These are phyloP conservation scores for Austrofundulus limnaeus DNA, from an alignment of 2,113 vertebrate genomes.

Conservation along the genomic window DNA sequence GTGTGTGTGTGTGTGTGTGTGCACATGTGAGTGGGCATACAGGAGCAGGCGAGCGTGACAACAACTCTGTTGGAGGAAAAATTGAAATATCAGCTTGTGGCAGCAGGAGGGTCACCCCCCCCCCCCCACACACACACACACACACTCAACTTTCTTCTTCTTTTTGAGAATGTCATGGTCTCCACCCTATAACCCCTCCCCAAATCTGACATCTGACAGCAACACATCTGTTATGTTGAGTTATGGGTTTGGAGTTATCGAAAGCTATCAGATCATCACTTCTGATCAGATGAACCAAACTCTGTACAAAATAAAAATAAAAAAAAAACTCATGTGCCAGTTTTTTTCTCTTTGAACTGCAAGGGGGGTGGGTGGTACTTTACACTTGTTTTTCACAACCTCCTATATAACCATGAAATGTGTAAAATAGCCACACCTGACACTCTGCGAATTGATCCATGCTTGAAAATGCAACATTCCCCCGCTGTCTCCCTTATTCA, in stretches of 20 bases:
- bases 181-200: conserved; percentile 30
- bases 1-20: background rate
- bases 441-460: conserved; percentile 9
- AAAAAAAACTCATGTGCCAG: too few species aligned
- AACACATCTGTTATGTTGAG: too few species aligned
- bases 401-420: conserved; percentile 4
- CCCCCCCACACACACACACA: too few species aligned
- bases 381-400: conserved; percentile 13
- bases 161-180: conserved; percentile 43
- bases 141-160: background rate
- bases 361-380: conserved; percentile 7
- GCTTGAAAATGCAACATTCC: conserved; percentile 10
- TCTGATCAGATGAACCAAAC: background rate
- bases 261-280: too few species aligned
- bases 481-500: conserved; percentile 7
- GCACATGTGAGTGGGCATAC: conserved; percentile 52
- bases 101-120: conserved; percentile 43
- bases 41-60: conserved; percentile 67
- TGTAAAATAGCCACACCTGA: conserved; percentile 14
- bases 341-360: background rate
- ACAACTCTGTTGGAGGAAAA: conserved; percentile 65
- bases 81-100: conserved; percentile 68
- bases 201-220: conserved; percentile 27
- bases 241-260: too few species aligned
- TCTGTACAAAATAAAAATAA: background rate